These are phyloP conservation scores for Cirrhinus mrigala DNA, from an alignment of 2,797 vertebrate genomes.

Conservation along the genomic window DNA sequence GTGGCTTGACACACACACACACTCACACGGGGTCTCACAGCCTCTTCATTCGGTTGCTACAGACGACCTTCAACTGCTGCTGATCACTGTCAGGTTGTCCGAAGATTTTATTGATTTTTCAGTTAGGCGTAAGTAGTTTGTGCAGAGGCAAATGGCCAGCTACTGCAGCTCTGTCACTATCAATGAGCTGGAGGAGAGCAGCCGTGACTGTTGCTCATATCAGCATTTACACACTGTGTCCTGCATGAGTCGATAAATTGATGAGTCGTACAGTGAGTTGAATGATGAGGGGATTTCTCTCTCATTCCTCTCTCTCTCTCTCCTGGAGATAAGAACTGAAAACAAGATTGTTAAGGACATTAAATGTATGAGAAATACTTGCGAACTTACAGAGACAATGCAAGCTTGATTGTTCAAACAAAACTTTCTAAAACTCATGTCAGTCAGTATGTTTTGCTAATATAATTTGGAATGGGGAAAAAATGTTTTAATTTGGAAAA, in stretches of 20 bases:
- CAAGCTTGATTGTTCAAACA: not conserved
- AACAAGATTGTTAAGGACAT: not conserved
- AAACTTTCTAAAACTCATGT: not conserved
- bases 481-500: not conserved
- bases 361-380: not conserved
- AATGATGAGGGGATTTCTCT: slow-evolving; percentile 65
- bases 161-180: slow-evolving; percentile 99
- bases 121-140: slow-evolving; percentile 99
- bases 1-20: slow-evolving; percentile 27
- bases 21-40: slow-evolving; percentile 59
- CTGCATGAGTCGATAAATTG: slow-evolving; percentile 91
- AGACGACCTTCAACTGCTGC: slow-evolving; percentile 78
- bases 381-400: not conserved
- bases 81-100: slow-evolving; percentile 90
- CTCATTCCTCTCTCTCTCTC: slow-evolving; percentile 40
- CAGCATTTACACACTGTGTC: slow-evolving; percentile 85
- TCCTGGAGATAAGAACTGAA: not conserved
- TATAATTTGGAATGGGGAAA: not conserved
- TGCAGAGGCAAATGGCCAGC: slow-evolving; percentile 95
- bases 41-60: slow-evolving; percentile 81
- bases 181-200: slow-evolving; percentile 92
- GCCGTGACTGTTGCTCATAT: slow-evolving; percentile 85
- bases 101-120: slow-evolving; percentile 99
- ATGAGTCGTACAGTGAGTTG: slow-evolving; percentile 83
- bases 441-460: not conserved